Percentiles rank a stretch among this genome's conserved stretches.
Conservation (phyloP, 2,797 vertebrate genomes). For the Pseudochromis fuscus region DNA sequence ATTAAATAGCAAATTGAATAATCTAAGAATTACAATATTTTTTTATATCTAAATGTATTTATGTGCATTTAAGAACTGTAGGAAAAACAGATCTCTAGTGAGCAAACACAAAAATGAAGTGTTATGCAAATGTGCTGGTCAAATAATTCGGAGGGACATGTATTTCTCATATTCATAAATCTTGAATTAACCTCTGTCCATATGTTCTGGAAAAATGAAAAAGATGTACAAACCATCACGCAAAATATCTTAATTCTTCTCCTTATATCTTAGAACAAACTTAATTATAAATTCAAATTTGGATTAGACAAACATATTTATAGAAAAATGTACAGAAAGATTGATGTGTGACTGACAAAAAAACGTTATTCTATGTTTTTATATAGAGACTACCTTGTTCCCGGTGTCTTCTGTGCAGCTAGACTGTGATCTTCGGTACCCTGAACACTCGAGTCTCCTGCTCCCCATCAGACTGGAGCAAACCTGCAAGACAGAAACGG, state of each 20-base stretch:
- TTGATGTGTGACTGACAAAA: constrained; percentile 3
- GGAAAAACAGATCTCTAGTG: neutral
- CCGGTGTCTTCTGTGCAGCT: constrained; percentile 12
- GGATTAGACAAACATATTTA: neutral
- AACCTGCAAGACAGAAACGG: constrained; percentile 58
- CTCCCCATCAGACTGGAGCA: constrained; percentile 64
- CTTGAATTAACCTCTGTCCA: neutral
- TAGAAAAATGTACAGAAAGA: neutral
- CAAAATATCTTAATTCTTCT: neutral
- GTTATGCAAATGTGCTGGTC: neutral
- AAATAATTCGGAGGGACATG: neutral
- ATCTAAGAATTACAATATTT: no score
- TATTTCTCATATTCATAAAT: constrained; percentile 4
- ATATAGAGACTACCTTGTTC: constrained; percentile 10
- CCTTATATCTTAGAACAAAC: neutral
- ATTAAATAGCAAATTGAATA: no score
- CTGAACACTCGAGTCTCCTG: constrained; percentile 46
- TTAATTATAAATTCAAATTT: neutral
- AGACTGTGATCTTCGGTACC: constrained; percentile 31
- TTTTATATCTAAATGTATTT: no score
- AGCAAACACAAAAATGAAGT: no score
- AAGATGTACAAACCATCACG: neutral
- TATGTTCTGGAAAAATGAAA: neutral
- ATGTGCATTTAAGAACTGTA: neutral
- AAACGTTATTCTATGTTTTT: constrained; percentile 1